Base-by-base conservation (phyloP, 1,140 invertebrate genomes). In the Diachasmimorpha longicaudata region DNA sequence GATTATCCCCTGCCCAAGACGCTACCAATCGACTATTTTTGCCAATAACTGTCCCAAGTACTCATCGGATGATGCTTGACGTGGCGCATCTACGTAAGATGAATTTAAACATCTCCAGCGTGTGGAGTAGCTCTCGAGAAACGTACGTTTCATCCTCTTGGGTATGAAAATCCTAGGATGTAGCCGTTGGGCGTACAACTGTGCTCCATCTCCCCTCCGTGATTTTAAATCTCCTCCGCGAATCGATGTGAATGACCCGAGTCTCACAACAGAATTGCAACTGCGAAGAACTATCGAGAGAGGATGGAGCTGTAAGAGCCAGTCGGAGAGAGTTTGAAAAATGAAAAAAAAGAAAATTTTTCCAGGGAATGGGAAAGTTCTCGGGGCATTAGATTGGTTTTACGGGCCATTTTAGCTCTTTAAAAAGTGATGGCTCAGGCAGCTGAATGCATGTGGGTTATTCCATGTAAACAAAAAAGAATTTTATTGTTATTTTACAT, bases 201-300 rank as follows among this genome's bases (percentile, higher is more conserved):
- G 31, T 68, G 13, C 21, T 71, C 52, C 70, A 71, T 48, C 46
- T 71, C 42, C 48, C 48, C 70, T 72, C 70, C n/a, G 48, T 36
- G 70, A 72, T 72, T 72, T 72, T 25, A 67, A 74, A 74, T 74
- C 72, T 67, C 55, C 55, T 13, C 36, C 21, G 36, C n/a, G 55
- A 74, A 74, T 74, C 72, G 72, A 74, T 31, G 70, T 14, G 70
- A 72, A 58, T 16, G 72, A 66, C 25, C 31, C 46, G 19, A 63
- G 36, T 25, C 36, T 48, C 14, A 36, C 37, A 67, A 10, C 55
- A 67, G 48, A 72, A 74, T 74, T 74, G 72, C 66, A 74, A 66
- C 58, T 31, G 14, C 5, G 48, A 14, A 2, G 48, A 16, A 52
- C 14, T 52, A 19, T 52, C 16, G 48, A n/a, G 48, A 52, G 48